Evolutionary conservation across 2,113 vertebrate genomes (phyloP).

Genomic region (Apistogramma diplotaenia): DNA sequence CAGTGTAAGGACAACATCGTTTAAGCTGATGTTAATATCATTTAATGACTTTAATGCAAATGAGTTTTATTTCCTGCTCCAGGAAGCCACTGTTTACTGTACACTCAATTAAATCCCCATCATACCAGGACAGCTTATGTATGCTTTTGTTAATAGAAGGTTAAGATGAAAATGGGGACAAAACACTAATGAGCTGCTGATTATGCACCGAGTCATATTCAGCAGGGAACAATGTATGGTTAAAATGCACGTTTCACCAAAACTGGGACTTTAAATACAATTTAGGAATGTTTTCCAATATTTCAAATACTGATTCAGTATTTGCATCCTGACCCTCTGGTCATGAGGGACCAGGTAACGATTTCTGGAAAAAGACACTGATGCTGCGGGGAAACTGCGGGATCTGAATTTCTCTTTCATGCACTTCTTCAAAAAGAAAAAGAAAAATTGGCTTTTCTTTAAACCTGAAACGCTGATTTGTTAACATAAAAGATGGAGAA

Average conservation of each 20-base stretch:
- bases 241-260: not conserved
- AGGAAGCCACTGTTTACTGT: not conserved
- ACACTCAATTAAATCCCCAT: slow-evolving; percentile 1
- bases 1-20: not conserved
- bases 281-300: not conserved
- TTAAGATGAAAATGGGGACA: slow-evolving; percentile 9
- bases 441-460: not conserved
- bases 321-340: not conserved
- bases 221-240: not conserved
- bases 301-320: not conserved
- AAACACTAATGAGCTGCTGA: slow-evolving; percentile 28
- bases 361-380: too few relatives aligned
- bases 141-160: not conserved
- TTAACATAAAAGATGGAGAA: slow-evolving; percentile 17
- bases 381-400: too few relatives aligned
- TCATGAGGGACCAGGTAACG: too few relatives aligned
- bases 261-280: not conserved
- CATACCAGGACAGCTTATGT: not conserved
- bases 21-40: not conserved
- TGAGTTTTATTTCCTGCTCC: slow-evolving; percentile 9
- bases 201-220: not conserved
- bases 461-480: not conserved
- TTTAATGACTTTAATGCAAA: slow-evolving; percentile 11
- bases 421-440: not conserved
- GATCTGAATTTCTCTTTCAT: not conserved